Evolutionary conservation across 2,888 invertebrate genomes (phyloP).

Genomic region (Philereme transversata): DNA sequence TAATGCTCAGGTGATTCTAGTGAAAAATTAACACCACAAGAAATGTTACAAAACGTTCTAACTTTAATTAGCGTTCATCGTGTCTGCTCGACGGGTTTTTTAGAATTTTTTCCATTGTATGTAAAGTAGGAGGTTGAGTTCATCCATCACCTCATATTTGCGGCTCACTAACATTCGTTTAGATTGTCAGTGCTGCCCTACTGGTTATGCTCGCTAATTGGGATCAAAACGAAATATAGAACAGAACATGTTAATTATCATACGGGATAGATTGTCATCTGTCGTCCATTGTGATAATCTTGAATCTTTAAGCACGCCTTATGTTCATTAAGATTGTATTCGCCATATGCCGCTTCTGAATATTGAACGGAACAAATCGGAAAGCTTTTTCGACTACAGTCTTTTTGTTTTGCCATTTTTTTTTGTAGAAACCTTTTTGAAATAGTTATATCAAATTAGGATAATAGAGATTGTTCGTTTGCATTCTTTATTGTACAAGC

Average conservation of each 20-base stretch:
- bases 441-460: too few relatives aligned
- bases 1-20: slow-evolving; percentile 56
- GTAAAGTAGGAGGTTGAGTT: slow-evolving; percentile 70
- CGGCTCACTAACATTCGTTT: slow-evolving; percentile 58
- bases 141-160: slow-evolving; percentile 82
- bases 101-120: slow-evolving; percentile 77
- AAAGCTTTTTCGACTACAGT: slow-evolving; percentile 6
- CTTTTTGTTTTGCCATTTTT: slow-evolving; percentile 1
- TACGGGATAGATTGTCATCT: slow-evolving; percentile 36
- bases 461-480: too few relatives aligned
- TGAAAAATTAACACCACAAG: slow-evolving; percentile 60
- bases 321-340: slow-evolving; percentile 29
- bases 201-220: slow-evolving; percentile 51
- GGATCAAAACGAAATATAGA: slow-evolving; percentile 34
- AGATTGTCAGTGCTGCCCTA: slow-evolving; percentile 59
- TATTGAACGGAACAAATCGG: slow-evolving; percentile 10
- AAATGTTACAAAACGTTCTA: slow-evolving; percentile 70
- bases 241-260: slow-evolving; percentile 37
- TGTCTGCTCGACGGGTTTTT: slow-evolving; percentile 64
- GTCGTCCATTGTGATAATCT: slow-evolving; percentile 35
- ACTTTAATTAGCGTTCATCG: slow-evolving; percentile 78
- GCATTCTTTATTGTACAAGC: too few relatives aligned
- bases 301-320: slow-evolving; percentile 29
- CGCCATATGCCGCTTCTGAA: slow-evolving; percentile 24
- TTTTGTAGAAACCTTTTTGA: not conserved